A percentile compares a stretch with the other conserved stretches of the same genome.
Evolutionary conservation across 1,140 invertebrate genomes (phyloP).

Genomic region (Drosophila obscura): DNA sequence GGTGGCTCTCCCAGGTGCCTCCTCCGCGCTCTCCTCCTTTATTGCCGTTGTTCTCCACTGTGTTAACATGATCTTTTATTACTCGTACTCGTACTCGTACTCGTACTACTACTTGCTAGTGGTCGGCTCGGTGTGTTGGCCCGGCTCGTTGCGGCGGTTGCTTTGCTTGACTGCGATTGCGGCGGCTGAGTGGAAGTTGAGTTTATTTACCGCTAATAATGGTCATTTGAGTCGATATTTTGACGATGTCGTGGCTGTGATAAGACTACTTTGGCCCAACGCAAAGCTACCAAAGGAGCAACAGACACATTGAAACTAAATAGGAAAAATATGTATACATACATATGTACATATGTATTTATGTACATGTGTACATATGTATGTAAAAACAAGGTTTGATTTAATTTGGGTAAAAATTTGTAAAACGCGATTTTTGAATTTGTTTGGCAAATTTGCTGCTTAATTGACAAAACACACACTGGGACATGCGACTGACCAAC

Average conservation of each 20-base stretch:
- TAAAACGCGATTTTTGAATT: slow-evolving; percentile 78
- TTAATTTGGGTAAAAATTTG: slow-evolving; percentile 66
- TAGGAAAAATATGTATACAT: neutral
- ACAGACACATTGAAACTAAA: neutral
- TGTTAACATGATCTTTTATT: slow-evolving; percentile 82
- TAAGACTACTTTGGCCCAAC: slow-evolving; percentile 37
- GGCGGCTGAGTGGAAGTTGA: slow-evolving; percentile 44
- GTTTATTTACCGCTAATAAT: slow-evolving; percentile 83
- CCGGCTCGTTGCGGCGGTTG: slow-evolving; percentile 28
- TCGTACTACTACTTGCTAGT: slow-evolving; percentile 20
- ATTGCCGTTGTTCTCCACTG: slow-evolving; percentile 51
- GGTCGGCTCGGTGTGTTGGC: slow-evolving; percentile 1
- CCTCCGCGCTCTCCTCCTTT: slow-evolving; percentile 21
- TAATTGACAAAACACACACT: slow-evolving; percentile 80
- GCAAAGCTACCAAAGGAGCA: slow-evolving; percentile 19
- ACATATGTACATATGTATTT: slow-evolving; percentile 15
- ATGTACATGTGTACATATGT: no score
- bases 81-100: slow-evolving; percentile 51
- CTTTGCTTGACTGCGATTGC: slow-evolving; percentile 12
- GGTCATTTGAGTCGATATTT: slow-evolving; percentile 75
- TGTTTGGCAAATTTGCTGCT: slow-evolving; percentile 78
- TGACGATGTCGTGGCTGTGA: slow-evolving; percentile 72
- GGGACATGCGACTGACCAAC: slow-evolving; percentile 52
- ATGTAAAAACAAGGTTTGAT: slow-evolving; percentile 41
- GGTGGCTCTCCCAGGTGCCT: slow-evolving; percentile 8